phyloP scores from a whole-genome alignment of 2,797 vertebrate genomes.

The Linurgus olivaceus region DNA sequence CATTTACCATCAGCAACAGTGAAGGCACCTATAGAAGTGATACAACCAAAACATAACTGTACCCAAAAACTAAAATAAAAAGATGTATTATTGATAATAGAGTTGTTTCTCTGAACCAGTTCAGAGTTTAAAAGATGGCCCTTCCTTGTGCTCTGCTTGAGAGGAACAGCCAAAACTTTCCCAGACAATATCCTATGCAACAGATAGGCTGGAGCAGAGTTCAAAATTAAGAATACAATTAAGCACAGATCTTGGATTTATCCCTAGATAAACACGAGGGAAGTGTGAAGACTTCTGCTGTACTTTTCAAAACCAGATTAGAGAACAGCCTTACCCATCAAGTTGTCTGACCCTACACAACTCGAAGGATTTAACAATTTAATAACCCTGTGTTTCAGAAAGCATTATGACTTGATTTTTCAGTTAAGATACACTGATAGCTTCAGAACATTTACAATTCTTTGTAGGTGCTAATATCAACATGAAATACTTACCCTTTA shows the following conservation, averaged over 20 bases:
- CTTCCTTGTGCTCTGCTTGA: not conserved
- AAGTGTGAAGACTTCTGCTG: not conserved
- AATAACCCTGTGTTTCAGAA: not conserved
- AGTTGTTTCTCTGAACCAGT: not conserved
- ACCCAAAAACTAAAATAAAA: not conserved
- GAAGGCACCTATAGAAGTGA: not conserved
- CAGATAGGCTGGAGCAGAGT: not conserved
- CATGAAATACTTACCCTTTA: conserved; percentile 76
- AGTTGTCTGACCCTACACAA: not conserved
- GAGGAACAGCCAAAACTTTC: not conserved
- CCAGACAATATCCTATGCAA: not conserved
- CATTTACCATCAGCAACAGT: not conserved
- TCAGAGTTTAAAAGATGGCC: not conserved
- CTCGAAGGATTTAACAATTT: not conserved
- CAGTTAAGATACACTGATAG: not conserved
- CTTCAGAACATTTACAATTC: not conserved
- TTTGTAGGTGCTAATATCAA: not conserved
- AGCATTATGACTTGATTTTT: not conserved
- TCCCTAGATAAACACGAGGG: not conserved
- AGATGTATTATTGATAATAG: not conserved
- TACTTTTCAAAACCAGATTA: not conserved
- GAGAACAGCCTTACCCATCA: not conserved
- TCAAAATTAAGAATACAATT: not conserved
- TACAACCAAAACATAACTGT: not conserved
- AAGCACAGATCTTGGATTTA: not conserved